These are phyloP conservation scores for Micrasema minimum DNA, from an alignment of 1,140 invertebrate genomes.

Conservation along the genomic window DNA sequence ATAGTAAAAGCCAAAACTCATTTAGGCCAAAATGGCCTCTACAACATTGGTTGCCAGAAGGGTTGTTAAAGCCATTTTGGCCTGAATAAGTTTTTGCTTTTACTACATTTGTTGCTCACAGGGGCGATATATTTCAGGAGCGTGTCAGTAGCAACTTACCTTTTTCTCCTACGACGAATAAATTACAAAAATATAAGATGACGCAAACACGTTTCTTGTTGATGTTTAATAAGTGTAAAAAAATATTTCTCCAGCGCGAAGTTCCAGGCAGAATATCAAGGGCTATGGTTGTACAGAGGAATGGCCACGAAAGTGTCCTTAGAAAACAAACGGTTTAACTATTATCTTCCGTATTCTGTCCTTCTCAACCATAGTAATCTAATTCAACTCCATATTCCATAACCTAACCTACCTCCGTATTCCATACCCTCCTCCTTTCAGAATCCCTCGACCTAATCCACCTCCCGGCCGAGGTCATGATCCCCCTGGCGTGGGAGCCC, in stretches of 20 bases:
- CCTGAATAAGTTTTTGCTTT: too few relatives aligned
- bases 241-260: not conserved
- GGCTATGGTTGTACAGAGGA: not conserved
- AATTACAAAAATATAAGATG: too few relatives aligned
- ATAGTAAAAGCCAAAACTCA: too few relatives aligned
- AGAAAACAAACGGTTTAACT: not conserved
- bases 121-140: too few relatives aligned
- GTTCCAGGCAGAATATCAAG: not conserved
- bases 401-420: not conserved
- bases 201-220: too few relatives aligned
- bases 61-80: too few relatives aligned
- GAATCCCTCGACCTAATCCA: not conserved
- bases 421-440: conserved; percentile 5
- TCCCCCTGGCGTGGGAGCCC: not conserved
- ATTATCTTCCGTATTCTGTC: not conserved
- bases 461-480: not conserved
- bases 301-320: not conserved
- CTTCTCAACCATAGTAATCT: not conserved
- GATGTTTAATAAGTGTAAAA: too few relatives aligned
- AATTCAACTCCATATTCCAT: not conserved
- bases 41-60: too few relatives aligned
- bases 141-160: too few relatives aligned
- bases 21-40: too few relatives aligned
- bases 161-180: too few relatives aligned
- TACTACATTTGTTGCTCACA: too few relatives aligned